Conservation (phyloP, 2,888 invertebrate genomes). For the Drosophila subquinaria region DNA sequence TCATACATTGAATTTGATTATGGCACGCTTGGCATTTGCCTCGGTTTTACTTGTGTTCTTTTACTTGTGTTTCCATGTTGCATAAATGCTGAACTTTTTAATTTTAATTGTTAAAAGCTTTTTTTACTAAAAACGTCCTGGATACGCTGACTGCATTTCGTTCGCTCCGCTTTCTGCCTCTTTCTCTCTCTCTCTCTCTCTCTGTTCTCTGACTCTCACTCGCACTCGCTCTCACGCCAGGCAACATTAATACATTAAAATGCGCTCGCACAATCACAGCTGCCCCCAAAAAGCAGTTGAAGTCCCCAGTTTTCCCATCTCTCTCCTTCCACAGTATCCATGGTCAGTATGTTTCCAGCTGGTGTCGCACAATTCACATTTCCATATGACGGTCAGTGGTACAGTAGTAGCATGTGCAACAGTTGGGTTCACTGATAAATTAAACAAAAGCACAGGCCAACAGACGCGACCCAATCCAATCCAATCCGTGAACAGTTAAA, state of each 20-base stretch:
- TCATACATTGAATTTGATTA: constrained; percentile 65
- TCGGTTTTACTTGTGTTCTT: constrained; percentile 16
- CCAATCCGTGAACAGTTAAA: constrained; percentile 57
- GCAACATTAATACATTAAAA: constrained; percentile 78
- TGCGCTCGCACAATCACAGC: constrained; percentile 57
- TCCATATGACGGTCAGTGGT: constrained; percentile 54
- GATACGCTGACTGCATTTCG: constrained; percentile 47
- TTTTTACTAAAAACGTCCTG: constrained; percentile 60
- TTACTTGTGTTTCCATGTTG: constrained; percentile 45
- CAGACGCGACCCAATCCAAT: constrained; percentile 32
- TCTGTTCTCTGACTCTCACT: background rate
- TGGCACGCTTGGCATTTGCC: constrained; percentile 62
- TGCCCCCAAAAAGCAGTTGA: constrained; percentile 29
- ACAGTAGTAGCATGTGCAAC: constrained; percentile 60
- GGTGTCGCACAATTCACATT: constrained; percentile 37
- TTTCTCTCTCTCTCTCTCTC: background rate
- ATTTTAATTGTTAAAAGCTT: constrained; percentile 82
- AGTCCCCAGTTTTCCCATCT: constrained; percentile 8
- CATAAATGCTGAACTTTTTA: constrained; percentile 80
- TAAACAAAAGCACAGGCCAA: constrained; percentile 60
- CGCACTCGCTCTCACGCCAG: constrained; percentile 21
- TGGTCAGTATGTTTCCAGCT: constrained; percentile 11
- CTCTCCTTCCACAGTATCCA: background rate
- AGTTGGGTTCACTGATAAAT: constrained; percentile 75
- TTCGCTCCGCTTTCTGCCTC: background rate